Conservation (phyloP, 2,113 vertebrate genomes). For the Passer domesticus region DNA sequence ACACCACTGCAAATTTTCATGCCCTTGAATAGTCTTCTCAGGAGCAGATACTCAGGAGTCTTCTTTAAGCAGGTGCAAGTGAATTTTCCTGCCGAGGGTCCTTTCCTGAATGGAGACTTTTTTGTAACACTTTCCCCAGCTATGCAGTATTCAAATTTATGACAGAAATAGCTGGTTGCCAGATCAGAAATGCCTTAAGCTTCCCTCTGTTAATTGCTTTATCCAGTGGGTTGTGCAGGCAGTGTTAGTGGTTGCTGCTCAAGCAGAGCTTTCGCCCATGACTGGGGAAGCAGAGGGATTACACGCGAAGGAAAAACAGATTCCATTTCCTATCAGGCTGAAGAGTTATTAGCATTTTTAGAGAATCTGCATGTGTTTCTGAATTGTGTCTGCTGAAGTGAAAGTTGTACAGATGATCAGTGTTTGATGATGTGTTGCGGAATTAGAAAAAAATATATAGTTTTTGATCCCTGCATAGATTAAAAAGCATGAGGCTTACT, state of each 20-base stretch:
- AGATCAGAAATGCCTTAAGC: neutral
- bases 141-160: neutral
- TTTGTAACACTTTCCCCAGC: neutral
- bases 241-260: neutral
- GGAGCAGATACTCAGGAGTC: rapidly evolving
- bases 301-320: rapidly evolving
- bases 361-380: neutral
- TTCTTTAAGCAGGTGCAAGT: neutral
- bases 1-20: neutral
- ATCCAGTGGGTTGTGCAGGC: neutral
- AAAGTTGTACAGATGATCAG: neutral
- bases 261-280: neutral
- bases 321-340: neutral
- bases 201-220: slow-evolving; percentile 9
- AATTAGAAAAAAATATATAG: neutral
- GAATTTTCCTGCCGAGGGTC: neutral
- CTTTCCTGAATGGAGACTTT: neutral
- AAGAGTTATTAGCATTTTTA: neutral
- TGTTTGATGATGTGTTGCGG: neutral
- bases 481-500: neutral
- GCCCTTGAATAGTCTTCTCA: neutral
- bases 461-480: neutral
- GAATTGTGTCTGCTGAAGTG: neutral
- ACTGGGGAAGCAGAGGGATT: neutral
- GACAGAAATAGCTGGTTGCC: neutral